Evolutionary conservation across 2,113 vertebrate genomes (phyloP).

Genomic region (Semnornis frantzii): DNA sequence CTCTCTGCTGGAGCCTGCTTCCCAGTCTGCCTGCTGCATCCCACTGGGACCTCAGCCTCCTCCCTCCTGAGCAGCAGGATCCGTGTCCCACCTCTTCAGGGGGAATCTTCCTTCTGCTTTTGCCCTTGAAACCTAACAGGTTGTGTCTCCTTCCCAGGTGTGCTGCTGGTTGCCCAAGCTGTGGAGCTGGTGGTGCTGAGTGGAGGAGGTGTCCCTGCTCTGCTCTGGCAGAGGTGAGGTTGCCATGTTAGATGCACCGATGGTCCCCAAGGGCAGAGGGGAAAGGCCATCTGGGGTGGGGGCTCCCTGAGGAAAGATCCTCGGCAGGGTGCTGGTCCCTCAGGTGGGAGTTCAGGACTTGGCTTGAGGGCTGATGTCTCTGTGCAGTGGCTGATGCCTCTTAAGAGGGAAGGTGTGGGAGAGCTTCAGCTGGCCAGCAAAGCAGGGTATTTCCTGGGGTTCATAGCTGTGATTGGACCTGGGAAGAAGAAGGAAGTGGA

Average conservation of each 20-base stretch:
- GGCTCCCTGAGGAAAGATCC: background rate
- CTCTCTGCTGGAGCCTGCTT: background rate
- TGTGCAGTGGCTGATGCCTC: background rate
- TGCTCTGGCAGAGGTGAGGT: background rate
- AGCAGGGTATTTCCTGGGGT: background rate
- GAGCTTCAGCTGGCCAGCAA: background rate
- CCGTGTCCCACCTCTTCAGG: background rate
- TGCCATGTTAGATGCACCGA: background rate
- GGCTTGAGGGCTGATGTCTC: background rate
- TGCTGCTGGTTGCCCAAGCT: background rate
- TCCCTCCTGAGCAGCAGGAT: background rate
- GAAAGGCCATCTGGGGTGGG: background rate
- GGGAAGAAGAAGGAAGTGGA: too few species aligned
- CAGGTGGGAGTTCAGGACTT: rapidly evolving
- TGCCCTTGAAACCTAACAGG: background rate
- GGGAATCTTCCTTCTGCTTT: background rate
- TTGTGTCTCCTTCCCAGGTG: rapidly evolving
- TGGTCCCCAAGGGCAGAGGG: background rate
- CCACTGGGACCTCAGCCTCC: rapidly evolving
- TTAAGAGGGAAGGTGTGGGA: background rate
- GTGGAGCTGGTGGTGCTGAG: background rate
- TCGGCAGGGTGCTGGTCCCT: background rate
- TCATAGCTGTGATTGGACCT: background rate
- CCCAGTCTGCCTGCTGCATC: background rate
- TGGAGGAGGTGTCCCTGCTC: rapidly evolving